phyloP scores from a whole-genome alignment of 2,888 invertebrate genomes.

The Sialis lutaria region DNA sequence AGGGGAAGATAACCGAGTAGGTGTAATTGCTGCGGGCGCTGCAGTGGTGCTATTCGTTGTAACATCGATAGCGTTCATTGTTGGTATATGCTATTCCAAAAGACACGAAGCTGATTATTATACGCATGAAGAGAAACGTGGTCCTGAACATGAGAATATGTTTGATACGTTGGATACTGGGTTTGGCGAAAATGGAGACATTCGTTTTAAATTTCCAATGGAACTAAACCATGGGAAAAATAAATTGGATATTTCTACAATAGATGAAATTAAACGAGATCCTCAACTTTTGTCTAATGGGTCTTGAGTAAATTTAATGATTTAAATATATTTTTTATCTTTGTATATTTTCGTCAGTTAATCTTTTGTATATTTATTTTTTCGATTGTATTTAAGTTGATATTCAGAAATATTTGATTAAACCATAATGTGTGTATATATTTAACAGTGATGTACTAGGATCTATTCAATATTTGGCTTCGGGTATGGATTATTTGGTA shows the following conservation, averaged over 20 bases:
- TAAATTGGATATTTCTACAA: constrained; percentile 25
- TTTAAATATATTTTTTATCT: too few relatives aligned
- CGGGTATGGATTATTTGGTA: too few relatives aligned
- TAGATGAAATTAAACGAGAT: constrained; percentile 25
- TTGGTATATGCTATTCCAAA: constrained; percentile 45
- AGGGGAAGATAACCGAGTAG: constrained; percentile 34
- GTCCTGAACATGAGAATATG: constrained; percentile 23
- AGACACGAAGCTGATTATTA: constrained; percentile 58
- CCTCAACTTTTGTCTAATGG: constrained; percentile 2
- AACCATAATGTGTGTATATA: too few relatives aligned
- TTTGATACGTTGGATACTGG: constrained; percentile 25
- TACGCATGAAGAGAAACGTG: constrained; percentile 54
- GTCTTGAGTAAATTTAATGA: too few relatives aligned
- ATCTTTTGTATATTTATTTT: too few relatives aligned
- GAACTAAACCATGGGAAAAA: constrained; percentile 15
- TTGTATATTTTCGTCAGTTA: too few relatives aligned
- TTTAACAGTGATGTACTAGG: too few relatives aligned
- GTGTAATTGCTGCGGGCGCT: constrained; percentile 33
- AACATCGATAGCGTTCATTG: constrained; percentile 24
- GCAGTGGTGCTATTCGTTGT: constrained; percentile 35
- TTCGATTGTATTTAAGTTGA: too few relatives aligned
- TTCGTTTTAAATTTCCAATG: constrained; percentile 39
- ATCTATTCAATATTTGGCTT: too few relatives aligned
- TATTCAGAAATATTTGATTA: too few relatives aligned
- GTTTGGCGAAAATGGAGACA: constrained; percentile 29